phyloP scores from a whole-genome alignment of 2,888 invertebrate genomes.

The Zootermopsis nevadensis region DNA sequence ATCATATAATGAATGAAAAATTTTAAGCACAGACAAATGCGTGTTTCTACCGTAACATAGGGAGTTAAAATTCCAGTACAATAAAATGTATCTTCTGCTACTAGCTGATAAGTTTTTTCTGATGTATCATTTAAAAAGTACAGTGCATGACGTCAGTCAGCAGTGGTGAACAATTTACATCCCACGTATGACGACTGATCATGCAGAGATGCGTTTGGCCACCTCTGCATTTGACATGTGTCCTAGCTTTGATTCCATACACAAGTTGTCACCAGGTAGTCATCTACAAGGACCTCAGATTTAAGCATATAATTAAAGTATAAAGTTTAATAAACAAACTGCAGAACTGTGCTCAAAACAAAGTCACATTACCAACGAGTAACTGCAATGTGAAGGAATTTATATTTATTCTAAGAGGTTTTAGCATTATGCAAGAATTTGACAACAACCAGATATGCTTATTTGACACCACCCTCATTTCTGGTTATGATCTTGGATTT shows the following conservation, averaged over 20 bases:
- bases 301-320: background rate
- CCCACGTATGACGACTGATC: background rate
- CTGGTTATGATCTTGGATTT: conserved; percentile 6
- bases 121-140: too few relatives aligned
- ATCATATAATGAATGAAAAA: too few relatives aligned
- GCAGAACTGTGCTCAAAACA: conserved; percentile 25
- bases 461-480: conserved; percentile 2
- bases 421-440: background rate
- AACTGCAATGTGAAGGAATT: conserved; percentile 12
- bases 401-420: conserved; percentile 19
- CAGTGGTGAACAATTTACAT: too few relatives aligned
- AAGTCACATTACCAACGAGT: conserved; percentile 2
- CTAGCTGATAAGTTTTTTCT: too few relatives aligned
- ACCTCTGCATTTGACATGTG: conserved; percentile 6
- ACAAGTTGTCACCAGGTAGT: background rate
- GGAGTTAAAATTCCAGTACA: too few relatives aligned
- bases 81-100: too few relatives aligned
- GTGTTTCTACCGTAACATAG: too few relatives aligned
- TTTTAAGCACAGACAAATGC: too few relatives aligned
- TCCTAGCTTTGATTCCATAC: background rate
- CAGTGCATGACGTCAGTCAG: too few relatives aligned
- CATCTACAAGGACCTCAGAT: background rate
- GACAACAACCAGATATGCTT: background rate
- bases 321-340: background rate
- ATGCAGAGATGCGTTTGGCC: background rate